phyloP scores from a whole-genome alignment of 2,888 invertebrate genomes.

The Drosophila melanocephala region DNA sequence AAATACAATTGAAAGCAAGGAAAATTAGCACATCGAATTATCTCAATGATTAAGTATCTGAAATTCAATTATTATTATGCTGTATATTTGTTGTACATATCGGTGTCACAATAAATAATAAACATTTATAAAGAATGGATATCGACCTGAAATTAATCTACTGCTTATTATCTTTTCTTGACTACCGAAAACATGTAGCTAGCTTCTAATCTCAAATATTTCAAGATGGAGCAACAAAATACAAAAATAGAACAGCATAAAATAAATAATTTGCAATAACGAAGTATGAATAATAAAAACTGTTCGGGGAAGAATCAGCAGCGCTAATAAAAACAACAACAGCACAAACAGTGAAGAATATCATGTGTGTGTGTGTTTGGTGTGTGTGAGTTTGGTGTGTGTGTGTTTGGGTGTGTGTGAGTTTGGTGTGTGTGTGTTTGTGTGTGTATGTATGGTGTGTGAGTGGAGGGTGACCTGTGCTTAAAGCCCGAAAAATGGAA shows the following conservation, averaged over 20 bases:
- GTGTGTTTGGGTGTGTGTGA: no score
- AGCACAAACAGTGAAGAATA: neutral
- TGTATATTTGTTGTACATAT: neutral
- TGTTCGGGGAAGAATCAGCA: neutral
- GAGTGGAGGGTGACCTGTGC: conserved; percentile 46
- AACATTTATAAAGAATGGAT: neutral
- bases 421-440: no score
- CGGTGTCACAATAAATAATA: neutral
- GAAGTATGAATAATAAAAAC: conserved; percentile 1
- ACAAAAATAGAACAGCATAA: neutral
- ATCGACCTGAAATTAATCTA: neutral
- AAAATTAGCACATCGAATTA: neutral
- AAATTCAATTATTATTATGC: neutral
- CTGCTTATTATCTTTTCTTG: neutral
- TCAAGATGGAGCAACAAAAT: neutral
- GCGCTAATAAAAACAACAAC: conserved; percentile 26
- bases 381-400: conserved; percentile 13
- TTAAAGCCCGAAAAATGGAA: conserved; percentile 77
- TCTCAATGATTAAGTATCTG: neutral
- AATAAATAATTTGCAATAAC: neutral
- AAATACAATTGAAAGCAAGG: neutral
- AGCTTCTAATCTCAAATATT: neutral
- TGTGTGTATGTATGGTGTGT: conserved; percentile 15
- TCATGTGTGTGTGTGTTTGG: neutral
- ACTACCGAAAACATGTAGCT: neutral